phyloP scores from a whole-genome alignment of 2,888 invertebrate species.

The Amphipoea oculea region DNA sequence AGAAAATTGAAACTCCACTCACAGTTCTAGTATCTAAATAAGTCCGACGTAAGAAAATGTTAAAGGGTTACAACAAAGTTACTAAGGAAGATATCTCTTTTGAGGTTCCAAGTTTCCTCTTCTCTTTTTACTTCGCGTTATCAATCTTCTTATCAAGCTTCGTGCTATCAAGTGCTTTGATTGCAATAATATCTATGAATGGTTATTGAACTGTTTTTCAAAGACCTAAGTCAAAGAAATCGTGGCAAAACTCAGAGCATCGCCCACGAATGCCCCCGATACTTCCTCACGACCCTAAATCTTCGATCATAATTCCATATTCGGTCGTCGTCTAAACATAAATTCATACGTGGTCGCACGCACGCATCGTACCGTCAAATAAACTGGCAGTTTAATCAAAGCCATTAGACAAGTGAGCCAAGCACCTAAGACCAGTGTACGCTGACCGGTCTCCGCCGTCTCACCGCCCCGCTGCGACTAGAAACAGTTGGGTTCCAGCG shows the following conservation, averaged over 20 bases:
- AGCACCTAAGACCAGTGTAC: conserved; percentile 81
- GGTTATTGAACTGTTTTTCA: background rate
- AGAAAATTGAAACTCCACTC: background rate
- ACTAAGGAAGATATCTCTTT: background rate
- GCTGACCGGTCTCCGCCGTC: conserved; percentile 78
- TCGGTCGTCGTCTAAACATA: conserved; percentile 87
- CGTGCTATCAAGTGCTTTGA: too few relatives aligned
- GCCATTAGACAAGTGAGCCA: conserved; percentile 90
- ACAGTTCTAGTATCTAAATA: background rate
- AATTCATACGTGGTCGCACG: conserved; percentile 89
- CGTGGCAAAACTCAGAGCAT: background rate
- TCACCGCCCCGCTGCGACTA: conserved; percentile 68
- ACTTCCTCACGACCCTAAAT: conserved; percentile 75
- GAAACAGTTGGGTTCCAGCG: conserved; percentile 60
- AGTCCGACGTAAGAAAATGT: background rate
- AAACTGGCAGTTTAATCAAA: conserved; percentile 91
- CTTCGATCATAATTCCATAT: conserved; percentile 86
- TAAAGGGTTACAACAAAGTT: background rate
- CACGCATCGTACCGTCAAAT: conserved; percentile 90
- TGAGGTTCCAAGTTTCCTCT: background rate
- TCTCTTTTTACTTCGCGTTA: background rate
- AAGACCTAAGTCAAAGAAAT: background rate
- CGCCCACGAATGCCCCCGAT: conserved; percentile 39
- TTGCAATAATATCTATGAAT: background rate
- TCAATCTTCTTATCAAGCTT: too few relatives aligned